phyloP scores from a whole-genome alignment of 2,888 invertebrate genomes.

The Epinotia bilunana region DNA sequence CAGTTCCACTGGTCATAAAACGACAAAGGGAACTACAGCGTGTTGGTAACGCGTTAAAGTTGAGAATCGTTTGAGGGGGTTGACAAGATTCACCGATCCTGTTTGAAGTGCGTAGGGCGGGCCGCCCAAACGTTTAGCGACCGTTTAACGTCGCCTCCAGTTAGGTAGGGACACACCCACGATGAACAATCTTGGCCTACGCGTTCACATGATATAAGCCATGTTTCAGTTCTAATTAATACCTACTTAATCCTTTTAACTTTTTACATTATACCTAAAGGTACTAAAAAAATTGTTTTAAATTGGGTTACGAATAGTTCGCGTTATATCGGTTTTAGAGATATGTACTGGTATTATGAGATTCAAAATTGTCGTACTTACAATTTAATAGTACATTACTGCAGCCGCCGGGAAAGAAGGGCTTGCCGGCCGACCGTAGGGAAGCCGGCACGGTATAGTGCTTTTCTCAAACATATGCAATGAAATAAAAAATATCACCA shows the following conservation, averaged over 20 bases:
- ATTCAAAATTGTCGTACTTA: too few relatives aligned
- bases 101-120: constrained; percentile 76
- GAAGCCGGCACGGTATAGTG: too few relatives aligned
- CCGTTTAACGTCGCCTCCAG: constrained; percentile 79
- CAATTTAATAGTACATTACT: too few relatives aligned
- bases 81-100: constrained; percentile 58
- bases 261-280: too few relatives aligned
- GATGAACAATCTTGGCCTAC: constrained; percentile 49
- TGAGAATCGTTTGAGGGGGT: constrained; percentile 50
- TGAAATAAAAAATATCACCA: too few relatives aligned
- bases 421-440: too few relatives aligned
- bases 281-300: too few relatives aligned
- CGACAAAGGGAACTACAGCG: constrained; percentile 47
- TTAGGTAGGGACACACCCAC: constrained; percentile 79
- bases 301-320: too few relatives aligned
- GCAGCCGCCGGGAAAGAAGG: too few relatives aligned
- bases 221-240: background rate
- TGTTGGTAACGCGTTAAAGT: constrained; percentile 55
- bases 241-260: background rate
- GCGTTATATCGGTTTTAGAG: too few relatives aligned
- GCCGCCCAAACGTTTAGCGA: constrained; percentile 84
- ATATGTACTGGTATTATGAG: too few relatives aligned
- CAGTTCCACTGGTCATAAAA: constrained; percentile 57
- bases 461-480: too few relatives aligned
- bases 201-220: constrained; percentile 4